Base-by-base conservation (phyloP, 1,140 invertebrate genomes). In the Anoplophora glabripennis region DNA sequence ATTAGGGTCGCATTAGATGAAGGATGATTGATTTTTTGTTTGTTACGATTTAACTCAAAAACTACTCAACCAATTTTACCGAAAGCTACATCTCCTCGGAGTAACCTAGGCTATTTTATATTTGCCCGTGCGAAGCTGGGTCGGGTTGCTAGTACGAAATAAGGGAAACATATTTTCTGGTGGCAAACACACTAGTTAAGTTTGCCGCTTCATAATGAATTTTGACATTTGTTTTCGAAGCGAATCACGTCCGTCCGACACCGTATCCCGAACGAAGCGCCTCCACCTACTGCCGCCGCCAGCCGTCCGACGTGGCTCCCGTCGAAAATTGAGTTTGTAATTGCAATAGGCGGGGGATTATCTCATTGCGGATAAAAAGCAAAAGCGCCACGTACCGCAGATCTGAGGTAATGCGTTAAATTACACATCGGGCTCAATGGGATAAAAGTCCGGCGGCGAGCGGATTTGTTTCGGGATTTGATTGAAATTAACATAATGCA, bases 251-350 rank as follows among this genome's bases (percentile, higher is more conserved):
- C 42, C 21, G 21, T 44, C 21, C 42, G 42, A 44, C 42, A 18
- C n/a, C 21, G 15, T 15, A 44, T 44, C 15, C 15, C 14, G n/a
- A 37, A 37, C n/a, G 42, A 44, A 44, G 15, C 42, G 42, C 15
- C 15, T 44, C 15, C 42, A 44, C 42, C 42, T 44, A 18, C 42
- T 18, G 42, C 14, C 8, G 42, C 15, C 14, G 42, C 21, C 42
- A 44, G 15, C 14, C 42, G 15, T 14, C 11, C 42, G 42, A 14
- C 21, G 15, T 44, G 42, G 21, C 42, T 17, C 42, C 14, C 15
- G 42, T 44, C 21, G 42, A 44, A 44, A 44, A 44, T 44, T 44
- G 42, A 44, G 21, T 44, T 44, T 44, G 42, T 44, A 44, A 44
- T 44, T 44, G 42, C 42, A 14, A 14, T 14, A 44, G 42, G 21